Percentiles rank a stretch among this genome's conserved stretches.
These are phyloP conservation scores for Psammodynastes pulverulentus DNA, from an alignment of 2,113 vertebrate species.

Conservation along the genomic window DNA sequence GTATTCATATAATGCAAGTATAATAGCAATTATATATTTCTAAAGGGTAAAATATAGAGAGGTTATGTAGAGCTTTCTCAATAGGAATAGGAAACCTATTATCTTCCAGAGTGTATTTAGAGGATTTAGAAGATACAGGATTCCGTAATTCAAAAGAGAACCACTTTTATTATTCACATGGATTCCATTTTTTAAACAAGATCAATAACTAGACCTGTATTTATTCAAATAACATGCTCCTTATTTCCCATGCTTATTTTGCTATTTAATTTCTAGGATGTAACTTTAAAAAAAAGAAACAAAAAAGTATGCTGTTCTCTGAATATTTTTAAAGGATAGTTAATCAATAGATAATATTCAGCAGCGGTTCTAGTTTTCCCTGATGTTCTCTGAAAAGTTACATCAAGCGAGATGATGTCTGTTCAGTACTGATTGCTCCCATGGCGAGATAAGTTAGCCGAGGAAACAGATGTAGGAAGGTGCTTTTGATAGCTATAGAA, in stretches of 20 bases:
- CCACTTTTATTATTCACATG: not conserved
- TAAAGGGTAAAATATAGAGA: constrained; percentile 3
- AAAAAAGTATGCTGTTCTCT: not conserved
- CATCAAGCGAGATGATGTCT: not conserved
- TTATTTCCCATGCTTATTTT: not conserved
- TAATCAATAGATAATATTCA: not conserved
- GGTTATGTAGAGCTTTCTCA: not conserved
- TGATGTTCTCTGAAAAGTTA: not conserved
- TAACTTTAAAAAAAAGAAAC: not conserved
- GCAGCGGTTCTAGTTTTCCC: not conserved
- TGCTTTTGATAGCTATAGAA: not conserved
- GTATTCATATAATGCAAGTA: constrained; percentile 1
- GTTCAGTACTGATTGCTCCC: not conserved
- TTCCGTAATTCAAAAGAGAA: not conserved
- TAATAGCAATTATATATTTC: constrained; percentile 11
- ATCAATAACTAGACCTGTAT: not conserved
- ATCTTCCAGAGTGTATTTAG: not conserved
- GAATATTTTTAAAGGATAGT: not conserved
- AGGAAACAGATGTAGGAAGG: not conserved
- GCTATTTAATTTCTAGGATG: not conserved
- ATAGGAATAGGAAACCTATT: not conserved
- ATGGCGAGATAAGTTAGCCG: not conserved
- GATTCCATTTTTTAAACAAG: not conserved
- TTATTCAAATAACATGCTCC: not conserved
- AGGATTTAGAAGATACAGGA: constrained; percentile 6